Base-by-base conservation (phyloP, 2,113 vertebrate genomes). In the Hippocampus guttulatus region DNA sequence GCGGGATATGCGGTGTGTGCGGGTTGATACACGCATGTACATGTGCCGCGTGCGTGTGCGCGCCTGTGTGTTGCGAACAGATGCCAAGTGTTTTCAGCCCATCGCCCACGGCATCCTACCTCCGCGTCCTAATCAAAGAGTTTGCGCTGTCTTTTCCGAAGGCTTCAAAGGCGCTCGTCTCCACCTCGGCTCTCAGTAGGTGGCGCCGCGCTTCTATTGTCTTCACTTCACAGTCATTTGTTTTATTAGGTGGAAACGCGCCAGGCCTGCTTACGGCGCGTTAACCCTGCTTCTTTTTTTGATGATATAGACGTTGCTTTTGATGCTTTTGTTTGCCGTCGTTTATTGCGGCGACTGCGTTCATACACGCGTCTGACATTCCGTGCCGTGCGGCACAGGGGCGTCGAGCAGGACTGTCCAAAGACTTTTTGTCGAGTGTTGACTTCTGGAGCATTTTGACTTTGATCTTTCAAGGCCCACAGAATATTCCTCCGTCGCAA, bases 21-120 rank as follows among this genome's bases (percentile, higher is more conserved):
- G 86, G 88, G 90, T 91, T 88, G 88, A 90, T 88, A 88, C 87
- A 67, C 51, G 52, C 41, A 69, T 47, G 63, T 63, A 73, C 73
- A 65, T 30, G 63, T 63, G 69, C 8, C 41, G 25, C 10, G 40
- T 52, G 60, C n/a, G 81, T 81, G 73, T 63, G 76, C 73, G 64
- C 68, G 78, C 81, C 79, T 81, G 87, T 79, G 80, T 67, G 87
- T 84, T 80, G 81, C 77, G 75, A 86, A 85, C 83, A 85, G 86
- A 89, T 89, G 87, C 89, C 86, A 86, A 87, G 82, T 80, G 84
- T 88, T 89, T 84, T 84, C 86, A 88, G 84, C 85, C 83, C 78
- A 77, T 86, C 83, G 87, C 87, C 88, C 86, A 87, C 85, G 85
- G 84, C 84, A 87, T 86, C 84, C 84, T 87, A 75, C 88, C 88